A percentile compares a stretch with the other conserved stretches of the same genome.
Conservation (phyloP, 1,140 invertebrate species). For the Phymorhynchus buccinoides region DNA sequence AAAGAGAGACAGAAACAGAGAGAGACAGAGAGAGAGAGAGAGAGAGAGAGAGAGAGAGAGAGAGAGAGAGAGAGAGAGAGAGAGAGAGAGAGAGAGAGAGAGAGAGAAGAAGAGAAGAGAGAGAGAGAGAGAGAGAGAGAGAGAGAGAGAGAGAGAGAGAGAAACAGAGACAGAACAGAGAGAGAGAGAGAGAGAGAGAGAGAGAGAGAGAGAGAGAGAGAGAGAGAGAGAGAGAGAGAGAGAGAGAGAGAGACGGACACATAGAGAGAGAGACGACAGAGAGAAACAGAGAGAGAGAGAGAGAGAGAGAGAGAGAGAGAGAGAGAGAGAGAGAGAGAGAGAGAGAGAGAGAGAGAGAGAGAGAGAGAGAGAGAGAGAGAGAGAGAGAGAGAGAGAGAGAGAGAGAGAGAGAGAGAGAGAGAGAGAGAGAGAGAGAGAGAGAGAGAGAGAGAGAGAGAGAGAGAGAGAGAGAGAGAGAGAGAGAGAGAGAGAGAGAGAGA, state of each 20-base stretch:
- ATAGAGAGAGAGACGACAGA: slow-evolving; percentile 36
- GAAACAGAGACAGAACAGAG: slow-evolving; percentile 34
- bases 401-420: neutral
- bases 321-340: too few species aligned
- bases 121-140: slow-evolving; percentile 32
- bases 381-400: slow-evolving; percentile 30
- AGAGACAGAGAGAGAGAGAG: slow-evolving; percentile 40
- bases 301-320: slow-evolving; percentile 34
- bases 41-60: slow-evolving; percentile 30
- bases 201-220: too few species aligned
- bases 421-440: neutral
- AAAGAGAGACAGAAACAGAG: slow-evolving; percentile 35
- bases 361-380: too few species aligned
- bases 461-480: neutral
- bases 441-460: neutral
- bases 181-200: slow-evolving; percentile 16
- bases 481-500: slow-evolving; percentile 33
- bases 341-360: too few species aligned
- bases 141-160: slow-evolving; percentile 40
- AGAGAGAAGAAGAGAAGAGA: slow-evolving; percentile 6
- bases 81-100: too few species aligned
- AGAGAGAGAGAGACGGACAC: slow-evolving; percentile 30
- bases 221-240: neutral
- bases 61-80: too few species aligned
- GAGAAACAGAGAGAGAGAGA: slow-evolving; percentile 39